Conservation (phyloP, 2,888 invertebrate species). For the Ophion obscuratus region DNA sequence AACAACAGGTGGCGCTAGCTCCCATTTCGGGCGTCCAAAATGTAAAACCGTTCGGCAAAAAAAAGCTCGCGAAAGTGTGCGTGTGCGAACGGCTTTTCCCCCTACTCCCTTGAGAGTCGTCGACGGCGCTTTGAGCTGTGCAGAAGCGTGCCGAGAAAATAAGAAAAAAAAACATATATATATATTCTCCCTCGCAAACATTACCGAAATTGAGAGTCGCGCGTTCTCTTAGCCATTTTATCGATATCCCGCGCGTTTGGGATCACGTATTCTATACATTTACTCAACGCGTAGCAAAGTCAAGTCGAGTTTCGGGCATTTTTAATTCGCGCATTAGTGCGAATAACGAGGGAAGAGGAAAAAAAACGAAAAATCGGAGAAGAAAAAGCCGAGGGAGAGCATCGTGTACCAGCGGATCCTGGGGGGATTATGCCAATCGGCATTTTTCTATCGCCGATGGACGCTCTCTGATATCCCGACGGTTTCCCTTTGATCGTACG, state of each 20-base stretch:
- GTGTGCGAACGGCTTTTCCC: background rate
- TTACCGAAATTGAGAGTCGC: conserved; percentile 6
- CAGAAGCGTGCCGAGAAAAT: conserved; percentile 11
- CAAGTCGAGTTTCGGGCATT: conserved; percentile 1
- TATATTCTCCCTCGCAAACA: conserved; percentile 33
- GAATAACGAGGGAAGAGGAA: background rate
- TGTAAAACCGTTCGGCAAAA: conserved; percentile 9
- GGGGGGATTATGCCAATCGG: conserved; percentile 70
- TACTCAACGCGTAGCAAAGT: background rate
- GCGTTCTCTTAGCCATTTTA: conserved; percentile 35
- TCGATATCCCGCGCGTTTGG: conserved; percentile 16
- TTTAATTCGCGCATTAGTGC: background rate
- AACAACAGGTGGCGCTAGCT: conserved; percentile 11
- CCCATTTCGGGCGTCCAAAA: conserved; percentile 3
- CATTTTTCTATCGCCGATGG: conserved; percentile 63
- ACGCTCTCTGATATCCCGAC: conserved; percentile 66
- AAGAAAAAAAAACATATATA: background rate
- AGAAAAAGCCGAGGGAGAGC: background rate
- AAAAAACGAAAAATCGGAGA: conserved; percentile 1
- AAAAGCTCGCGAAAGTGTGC: background rate
- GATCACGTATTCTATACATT: background rate
- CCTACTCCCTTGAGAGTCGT: conserved; percentile 4
- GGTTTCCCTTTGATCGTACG: conserved; percentile 58
- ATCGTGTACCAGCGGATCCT: conserved; percentile 1
- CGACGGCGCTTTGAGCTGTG: conserved; percentile 30